Base-by-base conservation (phyloP, 2,113 vertebrate genomes). In the Mellivora capensis region DNA sequence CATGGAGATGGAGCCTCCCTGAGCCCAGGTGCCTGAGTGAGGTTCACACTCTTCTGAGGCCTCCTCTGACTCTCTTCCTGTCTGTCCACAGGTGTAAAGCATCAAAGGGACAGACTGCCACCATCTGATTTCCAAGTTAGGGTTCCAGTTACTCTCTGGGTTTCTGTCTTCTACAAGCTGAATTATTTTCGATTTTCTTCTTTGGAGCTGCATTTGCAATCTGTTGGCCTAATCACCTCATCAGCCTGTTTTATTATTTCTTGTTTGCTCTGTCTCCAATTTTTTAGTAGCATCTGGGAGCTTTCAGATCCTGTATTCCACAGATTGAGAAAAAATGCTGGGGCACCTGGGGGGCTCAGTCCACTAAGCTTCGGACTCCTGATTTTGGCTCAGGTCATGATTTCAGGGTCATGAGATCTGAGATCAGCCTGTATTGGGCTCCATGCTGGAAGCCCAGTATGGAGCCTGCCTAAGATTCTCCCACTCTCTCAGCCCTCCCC, bases 211-310 rank as follows among this genome's bases (percentile, higher is more conserved):
- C 9, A 79, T 84, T 85, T 89, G 5, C 31, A 44, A 47, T 72
- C 27, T 93, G 4, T 85, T 93, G 52, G 39, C 67, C 39, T 86
- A 59, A 71, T 94, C 61, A 71, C 25, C 37, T 54, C 87, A 42
- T 90, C n/a, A 92, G 62, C 34, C 61, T 52, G 47, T 54, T 88
- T 90, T 82, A 18, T 86, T 85, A 37, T 90, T 89, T 71, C 9
- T 76, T 84, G 57, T 91, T 95, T 95, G 59, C 18, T 84, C 59
- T 89, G 13, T 83, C 39, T 89, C 67, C 52, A 79, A 31, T 67
- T 76, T 97, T 94, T 87, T 57, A 76, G 79, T 67, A 80, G 62
- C 87, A 96, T 64, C 83, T 87, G 77, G 25, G 57, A 93, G 25
- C 6, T 87, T 93, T 94, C 64, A 89, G 77, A 91, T 7, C 72